Conservation (phyloP, 2,113 vertebrate species). For the Tenebrosternarchus preto region DNA sequence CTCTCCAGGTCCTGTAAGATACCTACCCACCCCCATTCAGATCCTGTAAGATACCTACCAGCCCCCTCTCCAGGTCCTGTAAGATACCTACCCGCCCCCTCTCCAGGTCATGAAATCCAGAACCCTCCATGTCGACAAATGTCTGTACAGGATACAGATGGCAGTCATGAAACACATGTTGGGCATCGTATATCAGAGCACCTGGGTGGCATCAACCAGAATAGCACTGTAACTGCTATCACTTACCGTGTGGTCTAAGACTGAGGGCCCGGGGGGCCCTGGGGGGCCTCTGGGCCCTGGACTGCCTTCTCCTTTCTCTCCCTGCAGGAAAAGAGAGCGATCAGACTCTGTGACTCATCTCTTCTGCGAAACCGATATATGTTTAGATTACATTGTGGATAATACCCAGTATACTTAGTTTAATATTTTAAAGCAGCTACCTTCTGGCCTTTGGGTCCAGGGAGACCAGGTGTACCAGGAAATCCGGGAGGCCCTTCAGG, state of each 20-base stretch:
- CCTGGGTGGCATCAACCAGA: neutral
- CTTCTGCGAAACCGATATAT: neutral
- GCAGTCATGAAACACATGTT: neutral
- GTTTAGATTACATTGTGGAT: neutral
- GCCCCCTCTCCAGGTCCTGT: too few relatives aligned
- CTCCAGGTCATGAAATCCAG: conserved; percentile 81
- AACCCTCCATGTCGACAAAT: conserved; percentile 94
- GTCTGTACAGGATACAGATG: conserved; percentile 70
- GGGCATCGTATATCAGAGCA: neutral
- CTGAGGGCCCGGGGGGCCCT: conserved; percentile 78
- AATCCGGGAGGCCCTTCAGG: conserved; percentile 78
- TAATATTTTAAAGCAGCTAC: conserved; percentile 63
- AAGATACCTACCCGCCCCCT: conserved; percentile 67
- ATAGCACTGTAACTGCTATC: neutral
- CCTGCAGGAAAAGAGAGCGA: conserved; percentile 69
- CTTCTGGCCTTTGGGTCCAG: conserved; percentile 86
- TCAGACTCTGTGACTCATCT: neutral
- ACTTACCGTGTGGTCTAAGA: conserved; percentile 64
- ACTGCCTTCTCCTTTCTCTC: conserved; percentile 78
- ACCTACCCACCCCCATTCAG: too few relatives aligned
- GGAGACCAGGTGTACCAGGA: conserved; percentile 78
- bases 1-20: too few relatives aligned
- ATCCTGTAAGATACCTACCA: too few relatives aligned
- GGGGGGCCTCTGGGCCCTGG: conserved; percentile 79
- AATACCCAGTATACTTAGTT: neutral